Evolutionary conservation across 2,888 invertebrate species (phyloP).

Genomic region (Dyspetes luteomarginatus): DNA sequence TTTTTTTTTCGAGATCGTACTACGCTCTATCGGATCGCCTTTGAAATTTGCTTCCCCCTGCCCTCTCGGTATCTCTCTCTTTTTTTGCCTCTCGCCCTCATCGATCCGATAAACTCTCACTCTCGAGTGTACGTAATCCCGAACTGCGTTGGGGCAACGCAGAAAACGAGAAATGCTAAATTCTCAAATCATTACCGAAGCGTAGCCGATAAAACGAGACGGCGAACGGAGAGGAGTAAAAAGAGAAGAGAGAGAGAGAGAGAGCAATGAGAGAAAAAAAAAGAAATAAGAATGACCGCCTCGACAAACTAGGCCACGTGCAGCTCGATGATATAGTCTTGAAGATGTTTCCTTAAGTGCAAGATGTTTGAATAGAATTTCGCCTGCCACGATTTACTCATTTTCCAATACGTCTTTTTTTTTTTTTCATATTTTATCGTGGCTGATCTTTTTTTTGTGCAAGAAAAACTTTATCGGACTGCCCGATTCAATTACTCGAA

Average conservation of each 20-base stretch:
- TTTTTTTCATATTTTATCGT: slow-evolving; percentile 19
- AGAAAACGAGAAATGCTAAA: slow-evolving; percentile 60
- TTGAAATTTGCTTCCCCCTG: slow-evolving; percentile 51
- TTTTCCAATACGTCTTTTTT: slow-evolving; percentile 22
- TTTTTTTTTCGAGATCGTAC: slow-evolving; percentile 60
- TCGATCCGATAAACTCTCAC: slow-evolving; percentile 60
- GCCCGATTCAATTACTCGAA: not conserved
- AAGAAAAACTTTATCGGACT: not conserved
- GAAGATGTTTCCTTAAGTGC: slow-evolving; percentile 53
- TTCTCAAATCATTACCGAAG: slow-evolving; percentile 57
- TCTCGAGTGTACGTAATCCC: slow-evolving; percentile 46
- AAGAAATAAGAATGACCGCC: slow-evolving; percentile 63
- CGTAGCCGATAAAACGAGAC: slow-evolving; percentile 51
- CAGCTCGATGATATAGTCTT: slow-evolving; percentile 68
- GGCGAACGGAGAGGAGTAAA: not conserved
- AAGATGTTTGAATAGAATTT: slow-evolving; percentile 54
- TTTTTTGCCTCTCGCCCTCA: slow-evolving; percentile 19
- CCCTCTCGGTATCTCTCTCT: not conserved
- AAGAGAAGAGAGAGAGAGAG: slow-evolving; percentile 27
- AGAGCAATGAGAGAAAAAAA: slow-evolving; percentile 10
- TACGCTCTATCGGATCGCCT: slow-evolving; percentile 55
- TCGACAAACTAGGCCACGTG: slow-evolving; percentile 74
- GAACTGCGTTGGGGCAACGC: slow-evolving; percentile 43
- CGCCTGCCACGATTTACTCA: slow-evolving; percentile 22
- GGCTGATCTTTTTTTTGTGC: not conserved